A percentile compares a stretch with the other conserved stretches of the same genome.
These are phyloP conservation scores for Drosophila subobscura DNA, from an alignment of 1,140 invertebrate genomes.

Conservation along the genomic window DNA sequence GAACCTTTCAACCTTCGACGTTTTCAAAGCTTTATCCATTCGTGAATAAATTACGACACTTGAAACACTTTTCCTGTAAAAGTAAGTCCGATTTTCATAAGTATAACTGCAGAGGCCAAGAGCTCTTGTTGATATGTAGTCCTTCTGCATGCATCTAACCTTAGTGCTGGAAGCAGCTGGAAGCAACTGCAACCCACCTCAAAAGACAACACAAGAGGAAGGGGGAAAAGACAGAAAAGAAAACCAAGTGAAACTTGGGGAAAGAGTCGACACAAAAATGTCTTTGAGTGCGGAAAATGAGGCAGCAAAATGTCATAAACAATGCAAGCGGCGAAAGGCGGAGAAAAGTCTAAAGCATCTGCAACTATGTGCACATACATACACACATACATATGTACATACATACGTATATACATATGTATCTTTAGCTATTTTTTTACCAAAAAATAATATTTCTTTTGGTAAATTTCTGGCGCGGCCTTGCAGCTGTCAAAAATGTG, in stretches of 20 bases:
- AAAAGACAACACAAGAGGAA: conserved; percentile 11
- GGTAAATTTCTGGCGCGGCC: conserved; percentile 17
- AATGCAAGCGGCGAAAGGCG: conserved; percentile 74
- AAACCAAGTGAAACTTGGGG: conserved; percentile 74
- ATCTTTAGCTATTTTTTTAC: conserved; percentile 1
- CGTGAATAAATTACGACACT: no score
- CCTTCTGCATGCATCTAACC: conserved; percentile 11
- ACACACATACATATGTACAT: conserved; percentile 3
- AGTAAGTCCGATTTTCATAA: no score
- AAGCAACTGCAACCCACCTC: conserved; percentile 59
- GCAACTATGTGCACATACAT: conserved; percentile 21
- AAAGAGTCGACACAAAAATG: conserved; percentile 76
- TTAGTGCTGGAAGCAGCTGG: conserved; percentile 23
- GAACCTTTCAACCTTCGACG: no score
- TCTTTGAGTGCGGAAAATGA: conserved; percentile 78
- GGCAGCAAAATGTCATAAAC: conserved; percentile 76
- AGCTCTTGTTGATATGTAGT: conserved; percentile 42
- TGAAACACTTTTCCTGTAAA: no score
- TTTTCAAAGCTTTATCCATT: no score
- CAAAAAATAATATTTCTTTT: conserved; percentile 4
- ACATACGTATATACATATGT: neutral
- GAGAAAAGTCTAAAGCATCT: conserved; percentile 58
- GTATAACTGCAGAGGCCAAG: no score
- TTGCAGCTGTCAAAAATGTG: conserved; percentile 51
- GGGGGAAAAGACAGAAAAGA: conserved; percentile 37